Conservation (phyloP, 2,113 vertebrate genomes). For the Leucoraja erinaceus region DNA sequence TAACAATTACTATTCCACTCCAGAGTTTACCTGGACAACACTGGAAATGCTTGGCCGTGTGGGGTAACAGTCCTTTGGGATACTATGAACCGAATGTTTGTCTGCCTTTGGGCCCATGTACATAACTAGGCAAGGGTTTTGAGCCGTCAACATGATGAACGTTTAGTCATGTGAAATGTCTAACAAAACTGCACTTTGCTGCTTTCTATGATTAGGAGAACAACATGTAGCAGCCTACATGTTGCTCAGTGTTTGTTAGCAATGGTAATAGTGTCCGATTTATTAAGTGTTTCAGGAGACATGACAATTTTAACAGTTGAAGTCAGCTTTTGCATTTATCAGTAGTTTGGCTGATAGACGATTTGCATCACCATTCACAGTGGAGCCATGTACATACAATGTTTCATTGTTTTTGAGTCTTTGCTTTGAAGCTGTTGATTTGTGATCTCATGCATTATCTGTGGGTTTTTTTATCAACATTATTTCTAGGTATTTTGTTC, state of each 20-base stretch:
- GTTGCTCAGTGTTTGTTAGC: not conserved
- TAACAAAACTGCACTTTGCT: not conserved
- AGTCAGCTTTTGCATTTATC: not conserved
- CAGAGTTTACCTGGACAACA: not conserved
- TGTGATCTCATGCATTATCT: conserved; percentile 50
- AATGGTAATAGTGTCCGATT: conserved; percentile 12
- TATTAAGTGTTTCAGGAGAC: not conserved
- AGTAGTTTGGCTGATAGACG: conserved; percentile 41
- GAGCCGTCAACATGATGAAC: not conserved
- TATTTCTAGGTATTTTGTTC: conserved; percentile 43
- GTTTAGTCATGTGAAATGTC: not conserved
- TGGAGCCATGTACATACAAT: conserved; percentile 44
- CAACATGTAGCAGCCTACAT: not conserved
- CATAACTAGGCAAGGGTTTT: not conserved
- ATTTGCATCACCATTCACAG: conserved; percentile 45
- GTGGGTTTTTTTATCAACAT: conserved; percentile 40
- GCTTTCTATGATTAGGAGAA: not conserved
- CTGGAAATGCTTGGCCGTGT: not conserved
- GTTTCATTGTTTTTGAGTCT: conserved; percentile 45
- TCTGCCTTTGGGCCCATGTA: not conserved
- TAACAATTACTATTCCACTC: not conserved
- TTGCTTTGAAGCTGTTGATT: conserved; percentile 43
- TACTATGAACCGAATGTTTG: not conserved
- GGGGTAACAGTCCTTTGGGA: not conserved
- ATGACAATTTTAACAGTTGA: not conserved